Base-by-base conservation (phyloP, 2,888 invertebrate species). In the Leptinotarsa juncta region DNA sequence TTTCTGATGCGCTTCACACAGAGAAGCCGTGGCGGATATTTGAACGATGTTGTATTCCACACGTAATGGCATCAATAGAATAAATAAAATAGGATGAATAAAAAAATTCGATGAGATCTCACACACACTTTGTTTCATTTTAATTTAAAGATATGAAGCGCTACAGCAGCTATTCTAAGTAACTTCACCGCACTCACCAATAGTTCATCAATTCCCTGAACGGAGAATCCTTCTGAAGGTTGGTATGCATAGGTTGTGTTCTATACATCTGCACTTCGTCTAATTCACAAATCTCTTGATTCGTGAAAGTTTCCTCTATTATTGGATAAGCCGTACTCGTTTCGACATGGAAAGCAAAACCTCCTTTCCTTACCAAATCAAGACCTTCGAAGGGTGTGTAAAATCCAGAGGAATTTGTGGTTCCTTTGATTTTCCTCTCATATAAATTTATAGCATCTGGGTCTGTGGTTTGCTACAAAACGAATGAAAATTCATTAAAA, bases 261-360 rank as follows among this genome's bases (percentile, higher is more conserved):
- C 90, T 90, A 83, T 91, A 91, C 85, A 93, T 86, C 77, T 89
- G 89, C 14, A 93, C 89, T 85, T 93, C 92, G 1, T 90, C 90
- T 1, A 92, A 87, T 76, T 94, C 93, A 80, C 94, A 94, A 71
- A 93, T 91, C 84, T 93, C 91, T 67, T 90, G 88, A 82, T 93
- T 93, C 0, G 88, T 89, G 82, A 93, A 94, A 0, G 91, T 91
- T 32, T 90, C 89, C 69, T 89, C 89, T 83, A 94, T 93, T 32
- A 93, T 90, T 77, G 92, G 91, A 85, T 94, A 94, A 1, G 92
- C 93, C 0, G 90, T 90, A 0, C 91, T 90, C 0, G 90, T 91
- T 85, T 94, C 94, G 4, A 93, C 90, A 82, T 93, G 92, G 85
- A 92, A 93, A 0, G 94, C 94, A 83, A 92, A 94, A 3, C 91